These are phyloP conservation scores for Columbina picui DNA, from an alignment of 2,113 vertebrate species.

Conservation along the genomic window DNA sequence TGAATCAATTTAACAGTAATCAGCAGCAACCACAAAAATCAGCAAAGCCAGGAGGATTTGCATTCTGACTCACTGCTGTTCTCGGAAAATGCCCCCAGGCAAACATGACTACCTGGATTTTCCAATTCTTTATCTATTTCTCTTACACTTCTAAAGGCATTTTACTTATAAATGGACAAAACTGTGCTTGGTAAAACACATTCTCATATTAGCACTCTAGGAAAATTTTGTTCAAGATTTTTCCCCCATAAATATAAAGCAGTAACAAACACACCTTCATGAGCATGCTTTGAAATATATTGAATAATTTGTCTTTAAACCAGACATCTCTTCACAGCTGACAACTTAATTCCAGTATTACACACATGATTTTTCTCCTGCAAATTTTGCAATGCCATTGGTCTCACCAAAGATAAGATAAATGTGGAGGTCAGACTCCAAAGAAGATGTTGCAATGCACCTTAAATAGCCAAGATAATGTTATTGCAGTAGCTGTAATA, in stretches of 20 bases:
- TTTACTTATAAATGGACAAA: background rate
- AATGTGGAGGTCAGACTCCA: background rate
- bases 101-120: constrained; percentile 50
- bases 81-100: constrained; percentile 32
- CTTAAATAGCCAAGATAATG: background rate
- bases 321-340: background rate
- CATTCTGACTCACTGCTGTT: constrained; percentile 28
- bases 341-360: background rate
- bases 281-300: background rate
- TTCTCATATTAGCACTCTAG: background rate
- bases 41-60: constrained; percentile 34
- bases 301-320: background rate
- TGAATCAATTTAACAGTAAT: constrained; percentile 60
- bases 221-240: background rate
- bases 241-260: background rate
- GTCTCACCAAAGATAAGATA: background rate
- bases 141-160: background rate
- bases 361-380: background rate
- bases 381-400: background rate
- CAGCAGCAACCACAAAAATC: constrained; percentile 22
- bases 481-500: background rate
- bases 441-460: background rate
- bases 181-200: background rate
- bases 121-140: constrained; percentile 8
- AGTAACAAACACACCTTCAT: background rate